Evolutionary conservation across 2,888 invertebrate genomes (phyloP).

Genomic region (Caenorhabditis sp.): DNA sequence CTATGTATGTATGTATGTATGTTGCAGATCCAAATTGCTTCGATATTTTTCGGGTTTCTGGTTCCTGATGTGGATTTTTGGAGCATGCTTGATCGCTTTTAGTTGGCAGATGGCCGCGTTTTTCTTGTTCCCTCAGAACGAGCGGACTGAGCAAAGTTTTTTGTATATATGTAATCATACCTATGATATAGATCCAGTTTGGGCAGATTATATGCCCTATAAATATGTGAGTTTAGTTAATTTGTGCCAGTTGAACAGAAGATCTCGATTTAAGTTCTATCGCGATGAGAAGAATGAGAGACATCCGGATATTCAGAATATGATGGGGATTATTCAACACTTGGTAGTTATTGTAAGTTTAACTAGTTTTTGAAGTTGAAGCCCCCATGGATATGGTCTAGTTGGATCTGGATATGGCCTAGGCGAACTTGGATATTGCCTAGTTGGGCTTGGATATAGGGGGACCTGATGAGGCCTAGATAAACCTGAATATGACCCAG

Average conservation of each 20-base stretch:
- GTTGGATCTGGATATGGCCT: no score
- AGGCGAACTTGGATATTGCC: no score
- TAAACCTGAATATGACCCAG: no score
- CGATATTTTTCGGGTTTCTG: neutral
- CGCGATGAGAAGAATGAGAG: neutral
- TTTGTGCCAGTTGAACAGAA: neutral
- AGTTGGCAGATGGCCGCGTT: constrained; percentile 19
- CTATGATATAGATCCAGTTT: constrained; percentile 12
- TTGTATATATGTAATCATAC: constrained; percentile 9
- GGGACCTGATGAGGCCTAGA: no score
- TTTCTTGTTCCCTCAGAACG: constrained; percentile 22
- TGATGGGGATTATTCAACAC: constrained; percentile 17
- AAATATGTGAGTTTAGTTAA: constrained; percentile 12
- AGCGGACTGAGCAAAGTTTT: constrained; percentile 14
- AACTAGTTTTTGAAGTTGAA: no score
- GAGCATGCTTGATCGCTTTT: neutral
- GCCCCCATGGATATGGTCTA: no score
- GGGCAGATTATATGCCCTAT: constrained; percentile 14
- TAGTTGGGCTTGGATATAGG: no score
- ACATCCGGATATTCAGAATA: constrained; percentile 12
- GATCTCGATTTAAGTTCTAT: neutral
- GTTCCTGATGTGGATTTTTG: constrained; percentile 10
- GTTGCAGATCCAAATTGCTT: neutral
- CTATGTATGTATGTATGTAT: no score
- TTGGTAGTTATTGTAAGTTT: constrained; percentile 6